Evolutionary conservation across 2,113 vertebrate genomes (phyloP).

Genomic region (Podarcis muralis): DNA sequence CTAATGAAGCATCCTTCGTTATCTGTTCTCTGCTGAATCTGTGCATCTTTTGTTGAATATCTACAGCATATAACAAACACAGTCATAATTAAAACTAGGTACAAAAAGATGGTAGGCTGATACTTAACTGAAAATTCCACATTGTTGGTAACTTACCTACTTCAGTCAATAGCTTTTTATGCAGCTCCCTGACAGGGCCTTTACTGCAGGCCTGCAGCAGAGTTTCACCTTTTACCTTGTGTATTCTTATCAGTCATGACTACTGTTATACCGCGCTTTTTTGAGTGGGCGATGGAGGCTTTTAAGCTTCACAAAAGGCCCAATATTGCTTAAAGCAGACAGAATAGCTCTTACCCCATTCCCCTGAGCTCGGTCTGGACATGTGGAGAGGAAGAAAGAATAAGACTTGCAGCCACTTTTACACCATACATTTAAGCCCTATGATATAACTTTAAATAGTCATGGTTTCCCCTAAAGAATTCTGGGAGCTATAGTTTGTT

Average conservation of each 20-base stretch:
- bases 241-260: background rate
- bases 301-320: background rate
- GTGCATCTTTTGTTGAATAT: background rate
- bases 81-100: background rate
- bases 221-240: background rate
- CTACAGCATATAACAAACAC: background rate
- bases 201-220: background rate
- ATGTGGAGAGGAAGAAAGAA: no score
- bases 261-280: background rate
- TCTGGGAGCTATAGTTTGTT: no score
- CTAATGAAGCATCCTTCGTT: background rate
- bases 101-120: background rate
- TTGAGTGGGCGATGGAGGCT: no score
- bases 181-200: background rate
- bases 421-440: no score
- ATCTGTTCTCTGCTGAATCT: background rate
- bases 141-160: background rate
- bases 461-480: no score
- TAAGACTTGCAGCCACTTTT: no score
- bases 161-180: background rate
- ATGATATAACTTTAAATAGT: no score
- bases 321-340: background rate
- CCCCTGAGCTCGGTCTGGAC: no score
- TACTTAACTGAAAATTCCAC: background rate
- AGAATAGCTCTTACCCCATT: background rate